Base-by-base conservation (phyloP, 2,888 invertebrate genomes). In the Omphaloscelis lunosa region DNA sequence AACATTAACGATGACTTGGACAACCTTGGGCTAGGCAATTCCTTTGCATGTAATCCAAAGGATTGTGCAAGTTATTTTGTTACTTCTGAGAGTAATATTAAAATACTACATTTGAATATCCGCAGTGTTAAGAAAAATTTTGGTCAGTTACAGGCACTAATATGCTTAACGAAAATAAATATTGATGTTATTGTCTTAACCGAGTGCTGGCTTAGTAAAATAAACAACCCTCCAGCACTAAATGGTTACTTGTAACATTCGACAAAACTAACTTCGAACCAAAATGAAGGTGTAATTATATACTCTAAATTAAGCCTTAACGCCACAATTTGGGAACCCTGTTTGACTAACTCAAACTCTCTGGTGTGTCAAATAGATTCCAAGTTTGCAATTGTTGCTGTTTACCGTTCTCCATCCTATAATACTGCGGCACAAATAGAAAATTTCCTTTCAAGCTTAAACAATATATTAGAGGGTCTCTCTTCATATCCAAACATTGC, bases 31-130 rank as follows among this genome's bases (percentile, higher is more conserved):
- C 51, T 51, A 23, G 29, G 51, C 9, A 51, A 51, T 12, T 67
- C 66, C 23, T 67, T 51, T 23, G 20, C 48, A 0, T 67, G 66
- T 51, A 11, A 51, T 23, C 51, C 66, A 20, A 1, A 34, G 20
- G 66, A 67, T 20, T 58, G 58, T 58, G 11, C 27, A 27, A 27
- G 45, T 45, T 66, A 48, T 48, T 41, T 41, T 41, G 39, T 41
- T 41, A 7, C 39, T 41, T 41, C 8, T 41, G 39, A 41, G 5
- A 41, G 59, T 20, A 61, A 61, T 61, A 45, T 65, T 27, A 65
- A 65, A 45, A 41, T 65, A 45, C 23, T 65, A 23, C 48, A n/a
- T 56, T 48, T 66, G 27, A 66, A 66, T 5, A 66, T 66, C 27
- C 45, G 48, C 17, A 66, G 65, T 48, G 48, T 66, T 9, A 48